Conservation (phyloP, 2,113 vertebrate species). For the Thomomys bottae region DNA sequence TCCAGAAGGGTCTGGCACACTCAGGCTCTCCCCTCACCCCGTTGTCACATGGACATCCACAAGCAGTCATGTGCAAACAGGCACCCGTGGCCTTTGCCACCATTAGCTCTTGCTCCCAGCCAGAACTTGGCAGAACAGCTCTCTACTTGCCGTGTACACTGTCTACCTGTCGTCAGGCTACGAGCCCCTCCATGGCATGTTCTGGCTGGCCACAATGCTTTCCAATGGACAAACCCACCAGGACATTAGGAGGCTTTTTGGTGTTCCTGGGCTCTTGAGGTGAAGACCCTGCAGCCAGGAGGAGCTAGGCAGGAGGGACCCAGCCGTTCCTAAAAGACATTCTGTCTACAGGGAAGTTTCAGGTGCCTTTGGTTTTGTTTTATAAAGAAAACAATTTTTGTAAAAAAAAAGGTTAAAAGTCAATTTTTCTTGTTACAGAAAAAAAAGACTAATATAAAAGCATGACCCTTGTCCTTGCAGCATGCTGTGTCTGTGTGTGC, state of each 20-base stretch:
- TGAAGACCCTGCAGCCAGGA: background rate
- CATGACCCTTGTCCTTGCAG: slow-evolving; percentile 65
- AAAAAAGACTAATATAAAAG: slow-evolving; percentile 80
- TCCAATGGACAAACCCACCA: background rate
- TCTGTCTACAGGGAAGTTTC: slow-evolving; percentile 39
- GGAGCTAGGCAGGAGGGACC: background rate
- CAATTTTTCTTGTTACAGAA: slow-evolving; percentile 77
- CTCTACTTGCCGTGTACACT: background rate
- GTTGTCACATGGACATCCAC: too few species aligned
- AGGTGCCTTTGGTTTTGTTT: slow-evolving; percentile 47
- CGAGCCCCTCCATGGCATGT: background rate
- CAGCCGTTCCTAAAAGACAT: background rate
- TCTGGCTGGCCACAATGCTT: background rate
- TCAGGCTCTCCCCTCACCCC: background rate
- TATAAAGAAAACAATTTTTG: slow-evolving; percentile 45
- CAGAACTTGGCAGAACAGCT: background rate
- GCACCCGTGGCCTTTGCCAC: background rate
- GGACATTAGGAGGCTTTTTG: background rate
- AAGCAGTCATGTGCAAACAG: background rate
- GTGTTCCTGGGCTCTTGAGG: background rate
- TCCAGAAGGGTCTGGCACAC: background rate
- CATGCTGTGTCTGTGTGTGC: slow-evolving; percentile 10
- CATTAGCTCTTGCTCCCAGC: background rate
- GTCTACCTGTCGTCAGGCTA: slow-evolving; percentile 19
- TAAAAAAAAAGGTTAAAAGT: slow-evolving; percentile 60